Percentiles rank a stretch among this genome's conserved stretches.
These are phyloP conservation scores for Delphinapterus leucas DNA, from an alignment of 2,113 vertebrate genomes.

Conservation along the genomic window DNA sequence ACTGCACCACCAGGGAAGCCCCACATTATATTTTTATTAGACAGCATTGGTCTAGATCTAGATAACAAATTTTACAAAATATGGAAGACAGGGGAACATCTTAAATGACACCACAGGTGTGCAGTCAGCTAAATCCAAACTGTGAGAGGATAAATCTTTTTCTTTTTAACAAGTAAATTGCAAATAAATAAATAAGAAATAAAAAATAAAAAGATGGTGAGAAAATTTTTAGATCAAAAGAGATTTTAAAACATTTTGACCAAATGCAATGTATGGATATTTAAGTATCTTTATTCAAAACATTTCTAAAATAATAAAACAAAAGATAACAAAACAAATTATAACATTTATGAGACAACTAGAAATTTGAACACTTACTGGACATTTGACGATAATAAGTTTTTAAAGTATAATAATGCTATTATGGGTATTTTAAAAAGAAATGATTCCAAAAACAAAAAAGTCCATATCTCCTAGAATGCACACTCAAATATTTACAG, in stretches of 20 bases:
- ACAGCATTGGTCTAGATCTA: not conserved
- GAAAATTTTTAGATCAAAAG: not conserved
- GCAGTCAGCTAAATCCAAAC: not conserved
- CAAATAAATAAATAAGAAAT: not conserved
- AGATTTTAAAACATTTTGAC: not conserved
- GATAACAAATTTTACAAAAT: not conserved
- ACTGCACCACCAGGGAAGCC: too few species aligned
- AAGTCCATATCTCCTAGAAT: not conserved
- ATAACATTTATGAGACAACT: not conserved
- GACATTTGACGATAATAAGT: not conserved
- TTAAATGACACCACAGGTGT: not conserved
- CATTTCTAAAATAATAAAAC: not conserved
- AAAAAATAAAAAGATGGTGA: not conserved
- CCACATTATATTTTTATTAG: not conserved
- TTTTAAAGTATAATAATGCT: not conserved
- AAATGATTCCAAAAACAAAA: not conserved
- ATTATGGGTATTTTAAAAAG: not conserved
- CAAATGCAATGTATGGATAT: not conserved
- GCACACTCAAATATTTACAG: not conserved
- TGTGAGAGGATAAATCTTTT: not conserved
- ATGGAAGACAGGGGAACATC: not conserved
- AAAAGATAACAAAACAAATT: not conserved
- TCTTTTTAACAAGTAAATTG: not conserved
- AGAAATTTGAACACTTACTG: not conserved
- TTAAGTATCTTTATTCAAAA: not conserved